These are phyloP conservation scores for Odontocerum albicorne DNA, from an alignment of 2,888 invertebrate genomes.

Conservation along the genomic window DNA sequence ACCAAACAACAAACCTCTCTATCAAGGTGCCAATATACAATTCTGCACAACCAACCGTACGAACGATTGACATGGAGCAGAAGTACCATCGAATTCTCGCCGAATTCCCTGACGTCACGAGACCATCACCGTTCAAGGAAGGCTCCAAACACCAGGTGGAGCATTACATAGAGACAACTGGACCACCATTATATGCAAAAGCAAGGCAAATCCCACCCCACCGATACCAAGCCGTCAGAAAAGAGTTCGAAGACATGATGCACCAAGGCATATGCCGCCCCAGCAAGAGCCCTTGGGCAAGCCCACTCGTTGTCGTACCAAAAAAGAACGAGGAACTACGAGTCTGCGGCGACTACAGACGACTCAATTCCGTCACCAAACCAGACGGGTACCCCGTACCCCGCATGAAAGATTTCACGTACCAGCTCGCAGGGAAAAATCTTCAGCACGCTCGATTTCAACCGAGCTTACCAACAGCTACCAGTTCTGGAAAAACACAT, in stretches of 20 bases:
- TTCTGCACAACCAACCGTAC: too few relatives aligned
- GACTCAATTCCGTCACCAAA: constrained; percentile 40
- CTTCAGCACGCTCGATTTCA: constrained; percentile 39
- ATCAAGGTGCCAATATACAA: too few relatives aligned
- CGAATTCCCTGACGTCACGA: neutral
- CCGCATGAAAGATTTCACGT: constrained; percentile 39
- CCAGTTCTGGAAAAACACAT: constrained; percentile 36
- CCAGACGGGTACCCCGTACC: constrained; percentile 42
- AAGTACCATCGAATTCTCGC: too few relatives aligned
- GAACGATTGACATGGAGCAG: too few relatives aligned
- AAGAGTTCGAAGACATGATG: constrained; percentile 37
- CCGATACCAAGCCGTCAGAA: constrained; percentile 15
- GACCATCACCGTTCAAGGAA: neutral
- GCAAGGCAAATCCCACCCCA: constrained; percentile 26
- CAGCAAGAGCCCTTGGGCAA: constrained; percentile 41
- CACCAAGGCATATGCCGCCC: constrained; percentile 41
- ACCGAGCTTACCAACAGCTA: constrained; percentile 39
- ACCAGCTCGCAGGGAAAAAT: constrained; percentile 36
- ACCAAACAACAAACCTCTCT: too few relatives aligned
- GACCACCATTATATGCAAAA: constrained; percentile 28
- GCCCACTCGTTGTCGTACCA: constrained; percentile 40
- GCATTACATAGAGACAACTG: constrained; percentile 31
- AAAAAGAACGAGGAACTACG: constrained; percentile 27
- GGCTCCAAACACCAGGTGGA: constrained; percentile 6
- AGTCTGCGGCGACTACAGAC: constrained; percentile 42